Percentiles rank a stretch among this genome's conserved stretches.
These are phyloP conservation scores for Machaerirhynchus nigripectus DNA, from an alignment of 2,113 vertebrate genomes.

Conservation along the genomic window DNA sequence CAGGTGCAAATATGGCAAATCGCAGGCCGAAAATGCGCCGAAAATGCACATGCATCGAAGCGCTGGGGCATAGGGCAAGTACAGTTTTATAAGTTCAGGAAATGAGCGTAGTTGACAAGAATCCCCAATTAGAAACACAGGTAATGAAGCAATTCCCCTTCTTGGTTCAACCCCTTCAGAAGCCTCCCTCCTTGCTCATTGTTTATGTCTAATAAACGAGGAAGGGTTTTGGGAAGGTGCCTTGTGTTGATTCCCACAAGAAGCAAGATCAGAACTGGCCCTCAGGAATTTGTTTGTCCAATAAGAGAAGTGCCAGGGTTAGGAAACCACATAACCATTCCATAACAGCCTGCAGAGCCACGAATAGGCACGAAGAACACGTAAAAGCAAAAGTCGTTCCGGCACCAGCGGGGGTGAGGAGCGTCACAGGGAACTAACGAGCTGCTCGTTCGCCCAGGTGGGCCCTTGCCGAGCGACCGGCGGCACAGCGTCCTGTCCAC, in stretches of 20 bases:
- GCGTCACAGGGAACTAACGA: accelerated
- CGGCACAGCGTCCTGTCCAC: constrained; percentile 64
- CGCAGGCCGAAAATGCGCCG: accelerated
- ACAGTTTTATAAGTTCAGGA: not conserved
- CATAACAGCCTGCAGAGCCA: accelerated
- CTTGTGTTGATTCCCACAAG: not conserved
- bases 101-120: not conserved
- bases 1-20: not conserved
- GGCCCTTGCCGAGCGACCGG: constrained; percentile 54
- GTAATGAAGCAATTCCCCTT: not conserved
- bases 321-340: accelerated
- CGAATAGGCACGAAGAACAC: accelerated
- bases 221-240: not conserved
- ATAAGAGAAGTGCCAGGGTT: not conserved
- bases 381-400: accelerated
- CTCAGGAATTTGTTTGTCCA: not conserved
- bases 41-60: accelerated
- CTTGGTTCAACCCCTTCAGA: not conserved
- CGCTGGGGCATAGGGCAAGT: too few species aligned
- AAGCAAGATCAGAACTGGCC: not conserved
- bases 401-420: accelerated
- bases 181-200: not conserved
- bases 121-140: not conserved
- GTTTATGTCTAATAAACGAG: too few species aligned
- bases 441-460: constrained; percentile 6